Evolutionary conservation across 2,797 vertebrate species (phyloP), one percentile per base, ranked within the genome.

Genomic region (Pterois miles): DNA sequence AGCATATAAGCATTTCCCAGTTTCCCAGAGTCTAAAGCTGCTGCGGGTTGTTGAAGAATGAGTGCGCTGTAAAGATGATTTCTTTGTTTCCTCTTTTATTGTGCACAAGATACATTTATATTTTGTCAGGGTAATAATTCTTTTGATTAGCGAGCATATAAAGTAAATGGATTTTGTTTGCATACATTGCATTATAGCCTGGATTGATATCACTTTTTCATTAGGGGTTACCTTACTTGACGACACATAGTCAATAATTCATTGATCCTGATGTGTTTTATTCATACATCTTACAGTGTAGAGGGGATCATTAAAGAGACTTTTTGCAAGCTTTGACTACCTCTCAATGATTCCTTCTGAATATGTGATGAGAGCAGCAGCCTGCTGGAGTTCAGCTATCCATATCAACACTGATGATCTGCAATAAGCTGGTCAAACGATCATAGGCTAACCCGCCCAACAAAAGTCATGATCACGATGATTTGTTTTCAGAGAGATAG

Each of bases 241-340:
- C 86, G 92, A 92, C 90, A 91, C 73, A 70, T 78, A 72, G 87
- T 94, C 93, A 93, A 94, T 94, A 92, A 92, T 91, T 90, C 60
- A 94, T 94, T 68, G 92, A 95, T 92, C 78, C 11, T 13, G 10
- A 59, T 64, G 81, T 94, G 86, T 91, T 93, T 95, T 92, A 95
- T 94, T 93, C 86, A 95, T 94, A 88, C 72, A 76, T 89, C 73
- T 85, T 80, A 86, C 78, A 76, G 68, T 92, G 86, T 68, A 76
- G 68, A 80, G 64, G 50, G 82, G 84, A 87, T 91, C 90, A 92
- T 93, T 94, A 91, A 81, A 75, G 73, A 67, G 66, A 85, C 71
- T 89, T 90, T 91, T 85, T 77, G 74, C 64, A 64, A 85, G 89
- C 85, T 85, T 80, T 90, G 83, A 90, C 76, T 84, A 83, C 60